These are phyloP conservation scores for Planiliza haematocheilus DNA, from an alignment of 2,113 vertebrate genomes.

Conservation along the genomic window DNA sequence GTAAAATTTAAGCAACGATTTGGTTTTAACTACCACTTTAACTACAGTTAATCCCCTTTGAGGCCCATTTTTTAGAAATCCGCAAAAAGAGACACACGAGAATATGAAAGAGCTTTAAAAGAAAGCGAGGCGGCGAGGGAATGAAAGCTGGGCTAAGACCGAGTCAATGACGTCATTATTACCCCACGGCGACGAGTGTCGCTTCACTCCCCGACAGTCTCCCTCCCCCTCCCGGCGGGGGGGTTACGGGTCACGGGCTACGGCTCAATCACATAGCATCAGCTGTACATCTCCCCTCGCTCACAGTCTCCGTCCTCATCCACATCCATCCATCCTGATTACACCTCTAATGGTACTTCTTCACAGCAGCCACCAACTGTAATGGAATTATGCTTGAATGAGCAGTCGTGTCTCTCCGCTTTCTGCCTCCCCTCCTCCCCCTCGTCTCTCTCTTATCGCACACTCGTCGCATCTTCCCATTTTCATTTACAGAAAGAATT, in stretches of 20 bases:
- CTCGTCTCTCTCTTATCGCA: neutral
- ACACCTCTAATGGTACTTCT: constrained; percentile 79
- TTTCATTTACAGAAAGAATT: constrained; percentile 55
- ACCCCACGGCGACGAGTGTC: constrained; percentile 51
- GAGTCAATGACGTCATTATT: constrained; percentile 33
- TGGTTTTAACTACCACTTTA: neutral
- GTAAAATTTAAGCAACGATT: neutral
- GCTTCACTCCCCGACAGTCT: constrained; percentile 46
- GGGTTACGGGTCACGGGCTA: constrained; percentile 59
- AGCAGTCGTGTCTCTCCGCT: constrained; percentile 62
- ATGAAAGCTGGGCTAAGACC: constrained; percentile 8
- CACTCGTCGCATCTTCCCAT: constrained; percentile 13
- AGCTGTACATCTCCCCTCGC: constrained; percentile 50
- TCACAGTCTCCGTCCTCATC: constrained; percentile 53
- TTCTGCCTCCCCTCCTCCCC: neutral
- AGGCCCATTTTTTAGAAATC: too few species aligned
- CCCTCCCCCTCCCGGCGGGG: constrained; percentile 4
- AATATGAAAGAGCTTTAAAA: neutral
- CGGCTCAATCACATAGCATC: constrained; percentile 61
- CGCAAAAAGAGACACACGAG: neutral
- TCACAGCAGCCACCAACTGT: constrained; percentile 76
- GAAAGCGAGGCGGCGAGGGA: neutral
- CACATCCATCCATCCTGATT: constrained; percentile 78
- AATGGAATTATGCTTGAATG: constrained; percentile 79
- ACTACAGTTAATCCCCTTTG: neutral